Conservation (phyloP, 2,888 invertebrate genomes). For the Drosophila prostipennis region DNA sequence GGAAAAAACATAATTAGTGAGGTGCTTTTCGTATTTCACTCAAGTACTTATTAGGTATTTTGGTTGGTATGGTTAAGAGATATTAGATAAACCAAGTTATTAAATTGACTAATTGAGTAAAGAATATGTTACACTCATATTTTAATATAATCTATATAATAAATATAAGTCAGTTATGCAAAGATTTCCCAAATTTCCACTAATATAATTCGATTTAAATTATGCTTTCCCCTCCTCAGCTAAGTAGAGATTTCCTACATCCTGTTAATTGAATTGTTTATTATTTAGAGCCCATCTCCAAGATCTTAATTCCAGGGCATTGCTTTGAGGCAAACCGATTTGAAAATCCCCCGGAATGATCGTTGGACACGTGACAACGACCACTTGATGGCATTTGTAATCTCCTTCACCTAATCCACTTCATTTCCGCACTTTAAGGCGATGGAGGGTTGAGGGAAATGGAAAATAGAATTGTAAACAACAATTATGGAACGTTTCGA, state of each 20-base stretch:
- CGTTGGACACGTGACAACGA: conserved; percentile 39
- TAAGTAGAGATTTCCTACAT: conserved; percentile 1
- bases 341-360: conserved; percentile 35
- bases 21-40: neutral
- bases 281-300: conserved; percentile 10
- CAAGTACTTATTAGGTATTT: too few species aligned
- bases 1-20: conserved; percentile 31
- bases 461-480: conserved; percentile 66
- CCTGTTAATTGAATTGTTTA: conserved; percentile 33
- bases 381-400: conserved; percentile 43
- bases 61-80: too few species aligned
- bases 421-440: conserved; percentile 17
- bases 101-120: neutral
- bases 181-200: neutral
- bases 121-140: too few species aligned
- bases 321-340: conserved; percentile 36
- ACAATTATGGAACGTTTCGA: conserved; percentile 55
- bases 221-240: neutral
- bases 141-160: too few species aligned
- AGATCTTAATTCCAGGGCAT: conserved; percentile 1
- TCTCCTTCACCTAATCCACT: conserved; percentile 49
- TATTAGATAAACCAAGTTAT: neutral
- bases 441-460: neutral
- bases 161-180: too few species aligned
- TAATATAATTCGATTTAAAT: neutral